These are phyloP conservation scores for Pocillopora meandrina DNA, from an alignment of 92 coral and sea anemone species.

Conservation along the genomic window DNA sequence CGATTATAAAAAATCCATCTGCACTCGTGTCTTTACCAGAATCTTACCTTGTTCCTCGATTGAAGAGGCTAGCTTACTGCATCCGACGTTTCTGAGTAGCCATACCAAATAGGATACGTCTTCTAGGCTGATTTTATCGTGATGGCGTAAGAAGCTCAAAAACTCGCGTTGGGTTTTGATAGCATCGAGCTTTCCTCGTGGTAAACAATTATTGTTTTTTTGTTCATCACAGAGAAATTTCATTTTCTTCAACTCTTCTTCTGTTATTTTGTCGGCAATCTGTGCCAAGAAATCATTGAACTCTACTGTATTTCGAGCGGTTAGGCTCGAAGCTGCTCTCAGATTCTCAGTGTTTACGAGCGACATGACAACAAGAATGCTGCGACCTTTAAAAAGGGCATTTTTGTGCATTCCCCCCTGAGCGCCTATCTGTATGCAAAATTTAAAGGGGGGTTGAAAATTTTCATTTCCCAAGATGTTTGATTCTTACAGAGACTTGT, in stretches of 20 bases:
- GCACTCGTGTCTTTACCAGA: neutral
- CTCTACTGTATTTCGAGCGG: neutral
- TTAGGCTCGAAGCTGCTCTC: neutral
- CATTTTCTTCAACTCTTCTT: constrained; percentile 64
- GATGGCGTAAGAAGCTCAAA: constrained; percentile 22
- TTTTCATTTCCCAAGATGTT: too few relatives aligned
- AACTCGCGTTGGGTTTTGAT: constrained; percentile 63
- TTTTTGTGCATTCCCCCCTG: too few relatives aligned
- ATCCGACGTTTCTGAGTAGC: neutral
- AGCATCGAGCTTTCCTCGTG: constrained; percentile 76
- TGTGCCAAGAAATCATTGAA: neutral
- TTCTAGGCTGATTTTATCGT: constrained; percentile 3
- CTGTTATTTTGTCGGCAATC: constrained; percentile 73
- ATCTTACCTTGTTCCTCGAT: constrained; percentile 1
- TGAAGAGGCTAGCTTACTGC: neutral
- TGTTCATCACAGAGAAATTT: constrained; percentile 72
- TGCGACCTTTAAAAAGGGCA: too few relatives aligned
- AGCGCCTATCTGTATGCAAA: too few relatives aligned
- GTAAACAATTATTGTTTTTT: constrained; percentile 22
- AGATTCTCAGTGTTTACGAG: too few relatives aligned
- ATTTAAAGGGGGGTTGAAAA: too few relatives aligned
- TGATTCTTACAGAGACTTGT: too few relatives aligned
- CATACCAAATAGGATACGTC: constrained; percentile 10
- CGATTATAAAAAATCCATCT: too few relatives aligned
- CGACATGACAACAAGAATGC: too few relatives aligned